These are phyloP conservation scores for Gibbula magus DNA, from an alignment of 2,888 invertebrate species.

Conservation along the genomic window DNA sequence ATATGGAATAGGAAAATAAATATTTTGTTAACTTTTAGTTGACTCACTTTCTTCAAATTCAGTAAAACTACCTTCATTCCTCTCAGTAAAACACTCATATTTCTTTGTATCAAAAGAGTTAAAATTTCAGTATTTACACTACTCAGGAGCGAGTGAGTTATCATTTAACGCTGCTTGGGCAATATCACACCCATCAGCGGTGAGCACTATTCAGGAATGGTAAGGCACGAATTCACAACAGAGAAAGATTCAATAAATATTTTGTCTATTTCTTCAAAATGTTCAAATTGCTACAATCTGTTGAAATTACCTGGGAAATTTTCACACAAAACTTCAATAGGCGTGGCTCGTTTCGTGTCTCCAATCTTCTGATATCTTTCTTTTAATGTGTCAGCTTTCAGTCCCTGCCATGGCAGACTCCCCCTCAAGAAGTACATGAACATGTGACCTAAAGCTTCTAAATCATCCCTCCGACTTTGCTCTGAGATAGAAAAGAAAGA, in stretches of 20 bases:
- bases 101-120: too few relatives aligned
- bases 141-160: too few relatives aligned
- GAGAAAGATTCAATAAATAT: background rate
- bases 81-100: too few relatives aligned
- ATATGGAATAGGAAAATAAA: too few relatives aligned
- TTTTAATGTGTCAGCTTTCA: constrained; percentile 99
- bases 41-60: too few relatives aligned
- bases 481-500: constrained; percentile 81
- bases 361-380: constrained; percentile 99
- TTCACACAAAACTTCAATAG: constrained; percentile 91
- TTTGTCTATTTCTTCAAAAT: background rate
- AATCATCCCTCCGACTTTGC: constrained; percentile 98
- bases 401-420: constrained; percentile 99
- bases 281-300: background rate
- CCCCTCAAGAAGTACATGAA: constrained; percentile 99
- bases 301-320: constrained; percentile 80
- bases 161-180: too few relatives aligned
- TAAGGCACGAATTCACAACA: too few relatives aligned
- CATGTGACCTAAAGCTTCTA: constrained; percentile 99
- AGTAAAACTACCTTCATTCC: too few relatives aligned
- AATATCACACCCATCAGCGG: too few relatives aligned
- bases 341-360: constrained; percentile 98
- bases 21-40: too few relatives aligned
- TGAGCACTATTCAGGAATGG: too few relatives aligned
- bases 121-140: too few relatives aligned